Conservation (phyloP, 1,140 invertebrate species). For the Papilio glaucus region DNA sequence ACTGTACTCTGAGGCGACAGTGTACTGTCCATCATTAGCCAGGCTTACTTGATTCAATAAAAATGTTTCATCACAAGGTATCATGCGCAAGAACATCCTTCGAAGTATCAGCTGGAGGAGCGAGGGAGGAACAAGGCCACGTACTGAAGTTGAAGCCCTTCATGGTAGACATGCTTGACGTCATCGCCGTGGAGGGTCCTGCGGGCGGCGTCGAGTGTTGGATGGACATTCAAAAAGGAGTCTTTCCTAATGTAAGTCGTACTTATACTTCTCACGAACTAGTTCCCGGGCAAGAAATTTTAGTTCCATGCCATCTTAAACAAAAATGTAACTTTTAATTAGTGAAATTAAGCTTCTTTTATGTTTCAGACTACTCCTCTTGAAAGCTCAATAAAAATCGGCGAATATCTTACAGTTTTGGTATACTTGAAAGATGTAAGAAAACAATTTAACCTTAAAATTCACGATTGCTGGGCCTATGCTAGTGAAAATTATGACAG, state of each 20-base stretch:
- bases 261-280: slow-evolving; percentile 17
- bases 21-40: no score
- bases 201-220: slow-evolving; percentile 87
- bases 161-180: slow-evolving; percentile 88
- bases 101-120: slow-evolving; percentile 62
- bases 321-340: no score
- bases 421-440: slow-evolving; percentile 88
- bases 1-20: no score
- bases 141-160: slow-evolving; percentile 88
- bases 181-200: slow-evolving; percentile 86
- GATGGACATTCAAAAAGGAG: slow-evolving; percentile 90
- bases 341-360: not conserved
- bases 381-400: slow-evolving; percentile 87
- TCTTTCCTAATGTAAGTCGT: slow-evolving; percentile 86
- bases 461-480: slow-evolving; percentile 90
- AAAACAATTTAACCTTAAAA: slow-evolving; percentile 86
- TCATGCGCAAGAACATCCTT: slow-evolving; percentile 83
- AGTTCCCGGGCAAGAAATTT: no score
- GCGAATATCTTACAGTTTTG: slow-evolving; percentile 87
- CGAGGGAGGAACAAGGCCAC: slow-evolving; percentile 82
- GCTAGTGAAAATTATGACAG: slow-evolving; percentile 86
- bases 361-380: slow-evolving; percentile 83
- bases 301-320: no score
- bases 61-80: slow-evolving; percentile 81
- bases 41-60: not conserved